These are phyloP conservation scores for Gonocerus acuteangulatus DNA, from an alignment of 2,888 invertebrate species.

Conservation along the genomic window DNA sequence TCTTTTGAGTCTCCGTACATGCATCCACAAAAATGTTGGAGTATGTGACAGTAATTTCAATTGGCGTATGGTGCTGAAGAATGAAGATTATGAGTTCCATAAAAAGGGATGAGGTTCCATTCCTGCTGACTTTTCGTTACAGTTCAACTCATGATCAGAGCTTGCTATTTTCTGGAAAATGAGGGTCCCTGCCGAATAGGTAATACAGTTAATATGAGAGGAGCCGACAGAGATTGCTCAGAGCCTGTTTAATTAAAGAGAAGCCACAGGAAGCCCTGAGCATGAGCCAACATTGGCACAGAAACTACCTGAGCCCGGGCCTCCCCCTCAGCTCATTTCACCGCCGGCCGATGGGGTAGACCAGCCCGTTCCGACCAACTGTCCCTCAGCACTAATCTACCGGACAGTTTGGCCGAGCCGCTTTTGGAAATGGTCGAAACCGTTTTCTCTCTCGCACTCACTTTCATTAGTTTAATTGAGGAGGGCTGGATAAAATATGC, in stretches of 20 bases:
- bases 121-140: too few species aligned
- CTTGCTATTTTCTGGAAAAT: too few species aligned
- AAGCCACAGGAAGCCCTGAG: neutral
- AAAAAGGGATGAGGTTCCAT: too few species aligned
- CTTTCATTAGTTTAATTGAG: neutral
- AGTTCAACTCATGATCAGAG: too few species aligned
- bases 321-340: neutral
- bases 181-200: neutral
- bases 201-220: neutral
- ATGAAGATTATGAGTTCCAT: too few species aligned
- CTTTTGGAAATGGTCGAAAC: neutral
- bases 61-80: too few species aligned
- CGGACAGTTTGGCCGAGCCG: too few species aligned
- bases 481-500: neutral
- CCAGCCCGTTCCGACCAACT: neutral
- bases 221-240: neutral
- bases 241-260: neutral
- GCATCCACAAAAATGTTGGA: too few species aligned
- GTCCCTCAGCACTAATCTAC: neutral
- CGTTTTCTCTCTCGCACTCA: neutral
- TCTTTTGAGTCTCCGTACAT: too few species aligned
- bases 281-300: neutral
- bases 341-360: too few species aligned
- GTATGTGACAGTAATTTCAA: too few species aligned
- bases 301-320: neutral